Percentiles rank a stretch among this genome's conserved stretches.
phyloP scores from a whole-genome alignment of 2,797 vertebrate species.

The Sus cebifrons region DNA sequence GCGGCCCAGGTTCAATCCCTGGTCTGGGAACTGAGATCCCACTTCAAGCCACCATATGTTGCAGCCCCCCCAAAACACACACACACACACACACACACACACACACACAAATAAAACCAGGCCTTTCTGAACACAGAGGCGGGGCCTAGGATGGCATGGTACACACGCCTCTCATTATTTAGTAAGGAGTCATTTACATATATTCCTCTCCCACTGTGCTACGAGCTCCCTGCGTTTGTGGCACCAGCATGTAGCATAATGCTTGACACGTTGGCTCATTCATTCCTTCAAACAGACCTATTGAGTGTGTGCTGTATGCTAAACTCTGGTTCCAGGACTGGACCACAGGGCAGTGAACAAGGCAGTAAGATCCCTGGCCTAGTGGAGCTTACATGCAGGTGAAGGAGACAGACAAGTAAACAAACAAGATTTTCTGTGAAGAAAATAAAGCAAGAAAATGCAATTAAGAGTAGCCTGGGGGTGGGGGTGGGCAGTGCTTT shows the following conservation, averaged over 20 bases:
- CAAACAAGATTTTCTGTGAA: not conserved
- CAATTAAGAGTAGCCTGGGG: not conserved
- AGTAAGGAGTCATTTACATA: not conserved
- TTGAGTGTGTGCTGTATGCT: not conserved
- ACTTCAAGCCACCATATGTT: too few species aligned
- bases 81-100: too few species aligned
- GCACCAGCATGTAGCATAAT: not conserved
- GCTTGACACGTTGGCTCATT: constrained; percentile 18
- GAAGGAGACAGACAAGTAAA: constrained; percentile 40
- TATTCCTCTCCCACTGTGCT: not conserved
- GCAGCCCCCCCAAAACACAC: too few species aligned
- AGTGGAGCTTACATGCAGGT: not conserved
- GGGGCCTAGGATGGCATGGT: not conserved
- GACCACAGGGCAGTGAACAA: not conserved
- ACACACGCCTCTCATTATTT: not conserved
- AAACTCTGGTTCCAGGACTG: not conserved
- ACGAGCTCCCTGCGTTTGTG: not conserved
- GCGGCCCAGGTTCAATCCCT: too few species aligned
- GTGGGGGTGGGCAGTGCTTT: not conserved
- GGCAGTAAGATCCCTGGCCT: not conserved
- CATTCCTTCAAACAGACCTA: constrained; percentile 2
- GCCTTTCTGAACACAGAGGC: not conserved
- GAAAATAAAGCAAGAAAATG: constrained; percentile 34
- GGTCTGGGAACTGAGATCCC: too few species aligned
- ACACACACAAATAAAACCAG: not conserved